Conservation (phyloP, 2,113 vertebrate species). For the Melanocharis versteri region DNA sequence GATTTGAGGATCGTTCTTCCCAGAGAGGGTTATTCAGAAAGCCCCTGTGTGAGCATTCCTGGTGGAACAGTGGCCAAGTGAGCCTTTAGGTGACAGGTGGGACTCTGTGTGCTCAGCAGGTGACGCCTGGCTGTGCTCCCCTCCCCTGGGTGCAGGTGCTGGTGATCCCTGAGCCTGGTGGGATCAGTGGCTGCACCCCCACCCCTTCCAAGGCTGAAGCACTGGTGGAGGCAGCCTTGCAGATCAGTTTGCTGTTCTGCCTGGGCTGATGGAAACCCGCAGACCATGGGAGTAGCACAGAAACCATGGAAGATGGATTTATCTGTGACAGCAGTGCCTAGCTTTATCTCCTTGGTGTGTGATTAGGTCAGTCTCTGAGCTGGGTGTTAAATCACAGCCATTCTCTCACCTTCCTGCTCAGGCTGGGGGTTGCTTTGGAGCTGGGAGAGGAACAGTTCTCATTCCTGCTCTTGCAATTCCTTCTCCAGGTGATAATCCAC, state of each 20-base stretch:
- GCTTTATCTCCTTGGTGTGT: background rate
- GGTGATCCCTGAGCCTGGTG: background rate
- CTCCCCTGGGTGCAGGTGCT: background rate
- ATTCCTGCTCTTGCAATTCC: background rate
- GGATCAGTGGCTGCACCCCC: background rate
- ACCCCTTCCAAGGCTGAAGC: background rate
- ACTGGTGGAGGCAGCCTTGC: background rate
- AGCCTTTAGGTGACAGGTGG: background rate
- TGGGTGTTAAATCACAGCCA: background rate
- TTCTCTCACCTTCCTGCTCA: background rate
- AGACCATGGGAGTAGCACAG: background rate
- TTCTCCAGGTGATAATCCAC: constrained; percentile 85
- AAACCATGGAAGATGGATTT: background rate
- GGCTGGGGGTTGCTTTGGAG: background rate
- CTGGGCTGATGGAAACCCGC: background rate
- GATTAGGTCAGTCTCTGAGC: background rate
- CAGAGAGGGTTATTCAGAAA: background rate
- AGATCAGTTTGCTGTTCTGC: background rate
- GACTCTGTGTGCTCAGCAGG: background rate
- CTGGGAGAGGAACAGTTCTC: background rate
- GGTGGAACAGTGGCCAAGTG: background rate
- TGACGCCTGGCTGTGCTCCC: background rate
- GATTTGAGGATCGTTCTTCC: background rate
- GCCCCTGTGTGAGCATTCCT: background rate
- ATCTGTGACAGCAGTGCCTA: background rate